Percentiles rank a stretch among this genome's conserved stretches.
These are phyloP conservation scores for Zootermopsis nevadensis DNA, from an alignment of 2,888 invertebrate species.

Conservation along the genomic window DNA sequence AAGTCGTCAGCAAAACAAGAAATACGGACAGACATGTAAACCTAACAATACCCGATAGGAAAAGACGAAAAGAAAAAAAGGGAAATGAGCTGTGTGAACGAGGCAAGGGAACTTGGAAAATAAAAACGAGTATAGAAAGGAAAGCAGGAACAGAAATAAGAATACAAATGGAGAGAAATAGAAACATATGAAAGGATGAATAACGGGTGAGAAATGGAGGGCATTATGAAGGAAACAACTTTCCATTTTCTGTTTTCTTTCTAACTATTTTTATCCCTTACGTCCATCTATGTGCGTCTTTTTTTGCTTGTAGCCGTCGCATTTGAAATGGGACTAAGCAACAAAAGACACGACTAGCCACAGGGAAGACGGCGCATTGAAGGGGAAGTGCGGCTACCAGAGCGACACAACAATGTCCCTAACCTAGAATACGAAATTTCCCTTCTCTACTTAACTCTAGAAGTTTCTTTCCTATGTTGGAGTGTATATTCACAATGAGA, in stretches of 20 bases:
- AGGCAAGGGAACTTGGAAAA: not conserved
- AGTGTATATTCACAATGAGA: not conserved
- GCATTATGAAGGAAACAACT: conserved; percentile 42
- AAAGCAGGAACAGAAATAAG: conserved; percentile 24
- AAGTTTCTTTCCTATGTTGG: not conserved
- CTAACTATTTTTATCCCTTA: not conserved
- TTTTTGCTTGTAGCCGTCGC: not conserved
- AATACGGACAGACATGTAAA: not conserved
- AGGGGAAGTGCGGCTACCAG: not conserved
- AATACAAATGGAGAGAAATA: conserved; percentile 45
- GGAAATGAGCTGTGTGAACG: not conserved
- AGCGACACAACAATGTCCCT: not conserved
- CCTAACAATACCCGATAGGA: not conserved
- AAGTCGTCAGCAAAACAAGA: not conserved
- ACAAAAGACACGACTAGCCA: not conserved
- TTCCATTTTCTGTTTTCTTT: conserved; percentile 21
- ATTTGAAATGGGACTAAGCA: not conserved
- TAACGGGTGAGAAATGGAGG: conserved; percentile 45
- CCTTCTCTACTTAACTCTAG: not conserved
- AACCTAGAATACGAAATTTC: not conserved
- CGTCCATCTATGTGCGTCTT: not conserved
- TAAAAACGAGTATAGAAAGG: not conserved
- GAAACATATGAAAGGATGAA: conserved; percentile 45
- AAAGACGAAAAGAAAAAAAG: not conserved
- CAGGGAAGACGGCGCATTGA: not conserved